Evolutionary conservation across 1,140 invertebrate species (phyloP).

Genomic region (Papilio machaon): DNA sequence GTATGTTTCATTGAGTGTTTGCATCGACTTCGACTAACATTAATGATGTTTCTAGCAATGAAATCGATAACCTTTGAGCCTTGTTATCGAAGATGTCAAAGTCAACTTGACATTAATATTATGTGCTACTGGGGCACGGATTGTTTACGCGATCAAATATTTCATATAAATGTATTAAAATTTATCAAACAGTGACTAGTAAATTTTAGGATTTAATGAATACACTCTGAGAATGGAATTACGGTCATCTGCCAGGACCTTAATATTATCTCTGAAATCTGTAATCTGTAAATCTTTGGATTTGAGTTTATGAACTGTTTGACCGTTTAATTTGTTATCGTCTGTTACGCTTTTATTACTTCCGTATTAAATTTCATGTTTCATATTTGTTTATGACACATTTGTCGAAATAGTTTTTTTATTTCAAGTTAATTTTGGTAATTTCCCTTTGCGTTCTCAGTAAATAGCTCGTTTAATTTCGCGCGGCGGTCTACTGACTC

Average conservation of each 20-base stretch:
- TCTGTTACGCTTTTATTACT: too few relatives aligned
- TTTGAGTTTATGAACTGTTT: too few relatives aligned
- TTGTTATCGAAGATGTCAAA: conserved; percentile 16
- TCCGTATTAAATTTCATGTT: too few relatives aligned
- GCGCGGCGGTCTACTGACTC: background rate
- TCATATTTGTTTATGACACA: background rate
- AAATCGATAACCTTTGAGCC: conserved; percentile 3
- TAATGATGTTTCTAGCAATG: background rate
- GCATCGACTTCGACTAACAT: background rate
- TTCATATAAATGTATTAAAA: background rate
- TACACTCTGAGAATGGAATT: background rate
- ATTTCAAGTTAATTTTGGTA: background rate
- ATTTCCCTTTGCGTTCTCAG: background rate
- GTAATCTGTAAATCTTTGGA: too few relatives aligned
- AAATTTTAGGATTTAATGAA: background rate
- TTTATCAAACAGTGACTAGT: conserved; percentile 6
- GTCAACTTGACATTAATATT: conserved; percentile 11
- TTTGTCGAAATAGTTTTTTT: background rate
- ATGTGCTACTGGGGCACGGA: conserved; percentile 12
- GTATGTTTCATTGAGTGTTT: conserved; percentile 4
- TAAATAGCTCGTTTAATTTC: conserved; percentile 14
- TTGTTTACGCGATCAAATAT: conserved; percentile 7
- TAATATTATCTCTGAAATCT: too few relatives aligned
- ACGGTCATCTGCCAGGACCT: too few relatives aligned
- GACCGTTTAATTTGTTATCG: too few relatives aligned